phyloP scores from a whole-genome alignment of 2,797 vertebrate genomes.

The Acanthurus leucopareius region DNA sequence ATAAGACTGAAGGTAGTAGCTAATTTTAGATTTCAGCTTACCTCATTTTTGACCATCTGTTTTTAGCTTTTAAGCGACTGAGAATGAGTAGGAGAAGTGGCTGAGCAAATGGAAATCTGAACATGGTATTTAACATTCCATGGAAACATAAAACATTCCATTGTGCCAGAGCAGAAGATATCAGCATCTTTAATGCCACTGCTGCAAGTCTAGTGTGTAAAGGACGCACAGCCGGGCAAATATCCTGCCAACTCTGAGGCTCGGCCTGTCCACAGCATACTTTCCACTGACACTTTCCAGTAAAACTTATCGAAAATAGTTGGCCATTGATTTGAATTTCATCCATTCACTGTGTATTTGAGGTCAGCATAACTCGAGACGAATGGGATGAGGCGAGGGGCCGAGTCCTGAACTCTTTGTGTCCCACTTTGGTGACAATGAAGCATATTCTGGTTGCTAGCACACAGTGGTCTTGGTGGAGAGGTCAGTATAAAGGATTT shows the following conservation, averaged over 20 bases:
- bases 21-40: background rate
- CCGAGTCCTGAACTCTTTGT: constrained; percentile 53
- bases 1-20: background rate
- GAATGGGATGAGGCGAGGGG: constrained; percentile 47
- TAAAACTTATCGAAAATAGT: constrained; percentile 17
- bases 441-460: constrained; percentile 71
- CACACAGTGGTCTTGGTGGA: constrained; percentile 61
- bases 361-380: constrained; percentile 26
- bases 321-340: constrained; percentile 4
- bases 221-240: constrained; percentile 48
- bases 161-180: constrained; percentile 12
- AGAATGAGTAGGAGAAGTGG: background rate
- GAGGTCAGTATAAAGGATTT: constrained; percentile 72
- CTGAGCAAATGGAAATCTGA: constrained; percentile 19
- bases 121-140: constrained; percentile 22
- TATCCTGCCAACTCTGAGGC: constrained; percentile 20
- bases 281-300: constrained; percentile 53
- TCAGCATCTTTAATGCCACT: constrained; percentile 47
- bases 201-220: constrained; percentile 27
- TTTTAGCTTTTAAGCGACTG: background rate
- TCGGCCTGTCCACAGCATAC: constrained; percentile 38
- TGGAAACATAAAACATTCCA: constrained; percentile 39
- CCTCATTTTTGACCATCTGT: background rate
- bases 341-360: constrained; percentile 26
- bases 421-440: constrained; percentile 77